Evolutionary conservation across 2,113 vertebrate genomes (phyloP).

Genomic region (Salminus brasiliensis): DNA sequence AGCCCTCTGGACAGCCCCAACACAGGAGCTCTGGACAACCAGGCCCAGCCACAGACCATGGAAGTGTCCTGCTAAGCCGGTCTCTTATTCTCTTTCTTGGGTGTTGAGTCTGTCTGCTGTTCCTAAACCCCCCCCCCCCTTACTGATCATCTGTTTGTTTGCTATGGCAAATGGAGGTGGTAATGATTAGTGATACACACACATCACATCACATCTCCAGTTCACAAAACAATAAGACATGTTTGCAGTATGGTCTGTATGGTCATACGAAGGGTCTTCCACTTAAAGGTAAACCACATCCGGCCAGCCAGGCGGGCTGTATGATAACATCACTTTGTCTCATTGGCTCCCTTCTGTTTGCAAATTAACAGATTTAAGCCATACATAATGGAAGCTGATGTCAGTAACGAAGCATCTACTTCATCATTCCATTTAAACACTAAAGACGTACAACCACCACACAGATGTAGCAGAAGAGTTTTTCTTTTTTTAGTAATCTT

Average conservation of each 20-base stretch:
- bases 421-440: not conserved
- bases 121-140: slow-evolving; percentile 36
- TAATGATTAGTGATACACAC: slow-evolving; percentile 62
- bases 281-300: not conserved
- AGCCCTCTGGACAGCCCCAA: slow-evolving; percentile 80
- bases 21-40: slow-evolving; percentile 76
- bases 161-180: slow-evolving; percentile 55
- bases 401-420: not conserved
- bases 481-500: slow-evolving; percentile 16
- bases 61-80: slow-evolving; percentile 90
- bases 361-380: no score
- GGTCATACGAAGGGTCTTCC: slow-evolving; percentile 32
- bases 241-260: slow-evolving; percentile 41
- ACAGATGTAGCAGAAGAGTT: slow-evolving; percentile 8
- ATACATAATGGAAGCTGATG: no score
- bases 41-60: slow-evolving; percentile 87
- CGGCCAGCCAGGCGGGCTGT: not conserved
- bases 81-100: not conserved
- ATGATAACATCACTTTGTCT: not conserved
- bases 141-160: slow-evolving; percentile 50
- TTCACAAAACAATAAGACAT: slow-evolving; percentile 55
- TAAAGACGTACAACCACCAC: not conserved
- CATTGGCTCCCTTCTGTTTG: not conserved
- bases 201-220: slow-evolving; percentile 39
- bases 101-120: not conserved